phyloP scores from a whole-genome alignment of 2,797 vertebrate genomes.

The Pteronotus mesoamericanus region DNA sequence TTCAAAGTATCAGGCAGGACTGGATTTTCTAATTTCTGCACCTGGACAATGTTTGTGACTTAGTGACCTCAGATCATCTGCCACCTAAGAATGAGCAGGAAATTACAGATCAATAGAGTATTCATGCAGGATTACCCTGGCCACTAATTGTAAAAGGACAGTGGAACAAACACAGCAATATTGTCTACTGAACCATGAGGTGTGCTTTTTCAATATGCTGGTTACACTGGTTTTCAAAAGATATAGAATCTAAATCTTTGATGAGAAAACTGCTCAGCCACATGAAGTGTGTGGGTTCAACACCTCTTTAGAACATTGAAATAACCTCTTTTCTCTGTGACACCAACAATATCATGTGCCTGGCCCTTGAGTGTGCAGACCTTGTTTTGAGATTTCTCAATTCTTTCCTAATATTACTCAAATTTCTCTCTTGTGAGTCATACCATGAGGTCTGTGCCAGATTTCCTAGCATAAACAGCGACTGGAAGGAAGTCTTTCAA shows the following conservation, averaged over 20 bases:
- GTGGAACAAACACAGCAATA: background rate
- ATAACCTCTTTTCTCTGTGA: background rate
- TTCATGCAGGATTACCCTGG: background rate
- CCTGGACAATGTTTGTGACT: background rate
- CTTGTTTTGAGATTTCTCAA: constrained; percentile 28
- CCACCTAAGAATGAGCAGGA: background rate
- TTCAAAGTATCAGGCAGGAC: background rate
- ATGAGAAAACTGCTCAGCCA: background rate
- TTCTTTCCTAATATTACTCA: constrained; percentile 36
- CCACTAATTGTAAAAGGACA: background rate
- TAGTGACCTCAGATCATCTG: background rate
- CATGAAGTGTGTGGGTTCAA: background rate
- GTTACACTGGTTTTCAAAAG: constrained; percentile 2
- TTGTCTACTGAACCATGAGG: background rate
- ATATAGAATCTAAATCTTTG: background rate
- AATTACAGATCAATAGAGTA: background rate
- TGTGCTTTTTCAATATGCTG: background rate
- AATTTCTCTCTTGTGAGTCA: constrained; percentile 29
- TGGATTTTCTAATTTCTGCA: background rate
- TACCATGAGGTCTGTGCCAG: background rate
- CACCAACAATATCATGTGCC: background rate
- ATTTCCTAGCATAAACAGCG: background rate
- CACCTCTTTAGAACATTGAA: background rate
- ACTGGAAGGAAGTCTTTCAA: background rate
- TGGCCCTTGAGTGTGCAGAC: background rate